Evolutionary conservation across 2,888 invertebrate species (phyloP), one percentile per base, ranked within the genome.

Genomic region (Drosophila subquinaria): DNA sequence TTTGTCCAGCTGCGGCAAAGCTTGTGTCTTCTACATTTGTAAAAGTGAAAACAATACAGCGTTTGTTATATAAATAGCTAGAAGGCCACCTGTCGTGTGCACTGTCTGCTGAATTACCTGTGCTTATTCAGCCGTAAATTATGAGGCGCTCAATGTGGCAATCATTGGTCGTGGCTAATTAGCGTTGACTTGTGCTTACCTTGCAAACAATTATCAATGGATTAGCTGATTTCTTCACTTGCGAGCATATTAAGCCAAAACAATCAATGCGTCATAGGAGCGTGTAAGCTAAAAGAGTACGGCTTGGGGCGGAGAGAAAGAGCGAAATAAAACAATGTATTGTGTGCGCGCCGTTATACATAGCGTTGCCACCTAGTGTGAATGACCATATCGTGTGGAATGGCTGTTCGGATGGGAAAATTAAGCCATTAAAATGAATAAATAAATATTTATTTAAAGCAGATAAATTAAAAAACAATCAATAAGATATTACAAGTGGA

Each of bases 81-180:
- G 48, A 84, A 87, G 84, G 86, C 80, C 84, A 84, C 83, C 84
- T 88, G 88, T 82, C 81, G 65, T 72, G 56, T 71, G 62, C 70
- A 65, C 68, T 72, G 65, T 30, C 51, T 70, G 64, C 62, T 36
- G 53, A 69, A 52, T 72, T 33, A 51, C 15, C 38, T 51, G 40
- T 70, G 76, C 35, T 74, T 65, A 73, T 62, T 86, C 69, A 76
- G 40, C 76, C 78, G 88, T 80, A 50, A 76, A 72, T 69, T 59
- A 23, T 36, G 17, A 38, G 17, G 48, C 42, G 17, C 13, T 27
- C 27, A 33, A 36, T 69, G 45, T 61, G 52, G 59, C 69, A 72
- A 65, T 48, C 35, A 15, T 38, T 60, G 27, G 30, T 15, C 68
- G 27, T 43, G 51, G 50, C 69, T 71, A 69, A 71, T 74, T 75